Percentiles rank a stretch among this genome's conserved stretches.
These are phyloP conservation scores for Pseudeuparius sepicola DNA, from an alignment of 2,888 invertebrate genomes.

Conservation along the genomic window DNA sequence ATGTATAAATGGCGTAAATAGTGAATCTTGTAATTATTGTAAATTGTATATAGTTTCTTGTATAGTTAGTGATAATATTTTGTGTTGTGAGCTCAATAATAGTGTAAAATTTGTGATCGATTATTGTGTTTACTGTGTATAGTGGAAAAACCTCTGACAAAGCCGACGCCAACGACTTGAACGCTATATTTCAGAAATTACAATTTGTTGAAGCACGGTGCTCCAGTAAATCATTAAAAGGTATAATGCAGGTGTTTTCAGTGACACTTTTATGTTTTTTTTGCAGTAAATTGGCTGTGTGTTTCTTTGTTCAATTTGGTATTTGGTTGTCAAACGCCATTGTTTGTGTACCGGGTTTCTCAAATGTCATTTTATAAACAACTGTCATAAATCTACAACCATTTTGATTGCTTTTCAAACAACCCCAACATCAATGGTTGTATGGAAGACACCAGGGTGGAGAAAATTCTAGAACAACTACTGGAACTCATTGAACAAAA, in stretches of 20 bases:
- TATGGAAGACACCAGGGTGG: too few species aligned
- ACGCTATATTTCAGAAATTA: constrained; percentile 41
- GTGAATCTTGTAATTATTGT: constrained; percentile 53
- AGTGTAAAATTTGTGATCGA: constrained; percentile 46
- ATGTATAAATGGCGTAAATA: constrained; percentile 58
- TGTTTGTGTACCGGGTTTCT: constrained; percentile 39
- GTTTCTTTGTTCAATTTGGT: constrained; percentile 44
- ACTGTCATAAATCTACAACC: constrained; percentile 26
- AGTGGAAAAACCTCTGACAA: constrained; percentile 47
- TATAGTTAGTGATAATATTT: constrained; percentile 66
- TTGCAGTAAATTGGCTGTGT: constrained; percentile 16
- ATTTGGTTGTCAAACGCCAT: constrained; percentile 44
- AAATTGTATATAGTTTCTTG: constrained; percentile 64
- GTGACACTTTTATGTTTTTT: too few species aligned
- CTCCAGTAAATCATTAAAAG: constrained; percentile 32
- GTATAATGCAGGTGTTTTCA: too few species aligned
- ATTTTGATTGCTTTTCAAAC: constrained; percentile 16
- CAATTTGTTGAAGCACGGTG: constrained; percentile 36
- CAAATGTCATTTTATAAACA: constrained; percentile 39
- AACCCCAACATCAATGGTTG: too few species aligned
- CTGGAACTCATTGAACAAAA: too few species aligned
- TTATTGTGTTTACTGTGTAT: constrained; percentile 51
- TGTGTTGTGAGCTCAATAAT: constrained; percentile 37
- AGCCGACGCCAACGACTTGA: constrained; percentile 50
- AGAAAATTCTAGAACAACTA: too few species aligned